These are phyloP conservation scores for Mesoclemmys tuberculata DNA, from an alignment of 2,113 vertebrate genomes.

Conservation along the genomic window DNA sequence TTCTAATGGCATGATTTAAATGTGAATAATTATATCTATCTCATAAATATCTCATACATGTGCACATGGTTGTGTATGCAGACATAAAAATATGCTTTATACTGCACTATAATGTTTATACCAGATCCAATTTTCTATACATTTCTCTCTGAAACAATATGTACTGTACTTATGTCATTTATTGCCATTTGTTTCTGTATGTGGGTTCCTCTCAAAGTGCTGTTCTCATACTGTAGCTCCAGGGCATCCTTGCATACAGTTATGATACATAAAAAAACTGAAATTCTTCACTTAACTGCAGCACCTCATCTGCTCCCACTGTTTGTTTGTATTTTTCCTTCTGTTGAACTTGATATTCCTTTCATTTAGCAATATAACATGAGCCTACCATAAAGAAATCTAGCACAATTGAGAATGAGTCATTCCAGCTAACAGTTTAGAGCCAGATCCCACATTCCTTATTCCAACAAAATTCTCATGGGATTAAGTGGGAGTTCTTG, in stretches of 20 bases:
- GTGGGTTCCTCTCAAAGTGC: conserved; percentile 70
- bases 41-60: conserved; percentile 53
- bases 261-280: conserved; percentile 59
- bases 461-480: background rate
- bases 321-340: conserved; percentile 63
- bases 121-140: conserved; percentile 59
- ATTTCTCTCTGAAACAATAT: conserved; percentile 60
- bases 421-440: conserved; percentile 52
- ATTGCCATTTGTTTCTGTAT: conserved; percentile 76
- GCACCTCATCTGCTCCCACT: conserved; percentile 61
- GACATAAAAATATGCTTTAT: conserved; percentile 47
- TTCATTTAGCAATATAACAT: conserved; percentile 48
- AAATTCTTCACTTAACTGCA: conserved; percentile 59
- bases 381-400: conserved; percentile 51
- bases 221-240: conserved; percentile 61
- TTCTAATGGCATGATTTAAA: conserved; percentile 23
- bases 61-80: conserved; percentile 49
- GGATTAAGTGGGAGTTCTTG: background rate
- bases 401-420: conserved; percentile 56
- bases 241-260: conserved; percentile 70
- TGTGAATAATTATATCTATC: conserved; percentile 20
- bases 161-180: conserved; percentile 68
- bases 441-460: conserved; percentile 12
- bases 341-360: conserved; percentile 50
- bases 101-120: conserved; percentile 53